Evolutionary conservation across 2,888 invertebrate species (phyloP), one percentile per base, ranked within the genome.

Genomic region (Nymphalis polychloros): DNA sequence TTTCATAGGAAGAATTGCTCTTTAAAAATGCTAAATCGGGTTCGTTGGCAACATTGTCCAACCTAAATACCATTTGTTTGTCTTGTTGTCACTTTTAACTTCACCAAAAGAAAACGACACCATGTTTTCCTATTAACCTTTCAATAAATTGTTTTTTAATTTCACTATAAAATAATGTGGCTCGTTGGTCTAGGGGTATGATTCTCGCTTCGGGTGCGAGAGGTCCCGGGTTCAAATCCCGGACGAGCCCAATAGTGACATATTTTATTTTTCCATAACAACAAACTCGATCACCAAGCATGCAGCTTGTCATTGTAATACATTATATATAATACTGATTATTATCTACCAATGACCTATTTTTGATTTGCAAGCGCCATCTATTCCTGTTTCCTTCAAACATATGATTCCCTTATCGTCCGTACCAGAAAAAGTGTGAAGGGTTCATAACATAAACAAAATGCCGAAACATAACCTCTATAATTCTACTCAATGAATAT

Each of bases 151-250:
- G 67, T 64, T 63, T 72, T 68, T 78, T 63, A 47, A 87, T 88
- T 90, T 90, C 85, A 72, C 8, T 0, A 0, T 0, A 0, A 0
- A 0, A 0, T 0, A 49, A 50, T 48, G 73, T 78, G 93, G 93
- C 93, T 93, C 93, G 93, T 93, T 93, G 93, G 93, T 93, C 93
- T 93, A 93, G 93, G 93, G 93, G 93, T 93, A 93, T 93, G 93
- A 93, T 93, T 93, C 93, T 93, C 93, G 93, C 93, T 93, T 93
- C 92, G 93, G 93, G 93, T 93, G 93, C 92, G 93, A 93, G 93
- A 93, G 93, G 93, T 93, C 93, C 93, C 93, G 93, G 93, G 93
- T 93, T 93, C 93, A 93, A 93, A 93, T 93, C 93, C 93, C 93
- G 93, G 93, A 93, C 93, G 92, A 93, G 93, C 93, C 93, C 93